A percentile compares a stretch with the other conserved stretches of the same genome.
Conservation (phyloP, 2,113 vertebrate species). For the Isurus oxyrinchus region DNA sequence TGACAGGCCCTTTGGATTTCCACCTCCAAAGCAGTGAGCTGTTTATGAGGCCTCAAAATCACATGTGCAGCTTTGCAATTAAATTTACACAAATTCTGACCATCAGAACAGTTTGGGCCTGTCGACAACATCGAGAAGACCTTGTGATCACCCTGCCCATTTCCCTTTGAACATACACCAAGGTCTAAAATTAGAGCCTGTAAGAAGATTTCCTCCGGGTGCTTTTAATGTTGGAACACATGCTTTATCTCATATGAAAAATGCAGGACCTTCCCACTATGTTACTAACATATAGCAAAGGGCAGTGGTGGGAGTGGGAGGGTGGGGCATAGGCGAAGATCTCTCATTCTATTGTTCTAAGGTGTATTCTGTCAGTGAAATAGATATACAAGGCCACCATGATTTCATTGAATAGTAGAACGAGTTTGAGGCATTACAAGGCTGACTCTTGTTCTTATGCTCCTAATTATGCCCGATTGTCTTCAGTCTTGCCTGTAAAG, state of each 20-base stretch:
- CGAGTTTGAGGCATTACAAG: too few species aligned
- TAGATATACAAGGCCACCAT: not conserved
- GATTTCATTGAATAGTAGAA: too few species aligned
- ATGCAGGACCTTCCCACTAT: not conserved
- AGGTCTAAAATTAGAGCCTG: not conserved
- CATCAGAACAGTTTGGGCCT: not conserved
- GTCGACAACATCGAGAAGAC: not conserved
- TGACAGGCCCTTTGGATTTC: too few species aligned
- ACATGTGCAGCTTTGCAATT: not conserved
- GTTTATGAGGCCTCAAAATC: not conserved
- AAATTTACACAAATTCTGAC: not conserved
- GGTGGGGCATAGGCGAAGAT: not conserved
- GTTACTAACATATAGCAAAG: not conserved
- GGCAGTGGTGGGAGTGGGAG: too few species aligned
- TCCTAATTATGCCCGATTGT: not conserved
- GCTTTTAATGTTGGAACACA: not conserved
- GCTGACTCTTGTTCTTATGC: too few species aligned
- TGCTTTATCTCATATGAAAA: not conserved
- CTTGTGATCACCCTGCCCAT: not conserved
- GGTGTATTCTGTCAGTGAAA: not conserved
- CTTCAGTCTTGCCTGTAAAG: not conserved
- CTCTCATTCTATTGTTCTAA: not conserved
- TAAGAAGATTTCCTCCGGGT: not conserved
- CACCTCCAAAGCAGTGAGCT: not conserved
- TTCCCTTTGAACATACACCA: not conserved